Percentiles rank a stretch among this genome's conserved stretches.
Evolutionary conservation across 2,113 vertebrate species (phyloP).

Genomic region (Meleagris gallopavo): DNA sequence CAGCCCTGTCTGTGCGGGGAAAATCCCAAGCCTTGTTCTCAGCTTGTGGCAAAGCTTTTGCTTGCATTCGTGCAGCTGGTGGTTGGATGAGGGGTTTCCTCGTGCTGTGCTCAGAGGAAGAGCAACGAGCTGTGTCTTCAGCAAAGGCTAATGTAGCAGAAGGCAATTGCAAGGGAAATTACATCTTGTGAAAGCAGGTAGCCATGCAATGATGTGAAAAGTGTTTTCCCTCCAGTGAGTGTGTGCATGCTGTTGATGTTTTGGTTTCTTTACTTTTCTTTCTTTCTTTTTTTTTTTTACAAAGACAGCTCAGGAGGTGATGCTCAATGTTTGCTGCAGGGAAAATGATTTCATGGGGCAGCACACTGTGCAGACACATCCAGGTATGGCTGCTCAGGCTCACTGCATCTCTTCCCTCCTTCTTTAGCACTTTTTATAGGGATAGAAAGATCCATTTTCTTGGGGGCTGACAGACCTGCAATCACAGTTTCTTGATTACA

Average conservation of each 20-base stretch:
- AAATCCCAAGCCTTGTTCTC: background rate
- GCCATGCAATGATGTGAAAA: background rate
- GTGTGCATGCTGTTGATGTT: background rate
- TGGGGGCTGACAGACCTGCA: fast-evolving
- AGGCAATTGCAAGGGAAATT: slow-evolving; percentile 19
- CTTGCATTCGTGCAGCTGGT: background rate
- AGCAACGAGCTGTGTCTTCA: background rate
- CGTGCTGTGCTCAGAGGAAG: background rate
- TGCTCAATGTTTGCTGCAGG: background rate
- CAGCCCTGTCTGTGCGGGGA: background rate
- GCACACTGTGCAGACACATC: background rate
- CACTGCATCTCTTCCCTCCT: background rate
- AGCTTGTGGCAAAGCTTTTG: background rate
- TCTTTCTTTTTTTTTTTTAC: background rate
- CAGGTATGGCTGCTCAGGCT: background rate
- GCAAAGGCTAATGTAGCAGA: slow-evolving; percentile 30
- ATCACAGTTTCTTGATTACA: background rate
- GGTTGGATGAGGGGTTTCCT: background rate
- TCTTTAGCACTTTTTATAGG: background rate
- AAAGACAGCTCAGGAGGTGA: background rate
- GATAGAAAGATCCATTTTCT: background rate
- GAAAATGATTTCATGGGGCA: background rate
- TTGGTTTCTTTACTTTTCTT: background rate
- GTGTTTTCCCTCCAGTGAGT: background rate
- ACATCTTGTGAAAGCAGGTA: slow-evolving; percentile 24